These are phyloP conservation scores for Struthidea cinerea DNA, from an alignment of 2,113 vertebrate species.

Conservation along the genomic window DNA sequence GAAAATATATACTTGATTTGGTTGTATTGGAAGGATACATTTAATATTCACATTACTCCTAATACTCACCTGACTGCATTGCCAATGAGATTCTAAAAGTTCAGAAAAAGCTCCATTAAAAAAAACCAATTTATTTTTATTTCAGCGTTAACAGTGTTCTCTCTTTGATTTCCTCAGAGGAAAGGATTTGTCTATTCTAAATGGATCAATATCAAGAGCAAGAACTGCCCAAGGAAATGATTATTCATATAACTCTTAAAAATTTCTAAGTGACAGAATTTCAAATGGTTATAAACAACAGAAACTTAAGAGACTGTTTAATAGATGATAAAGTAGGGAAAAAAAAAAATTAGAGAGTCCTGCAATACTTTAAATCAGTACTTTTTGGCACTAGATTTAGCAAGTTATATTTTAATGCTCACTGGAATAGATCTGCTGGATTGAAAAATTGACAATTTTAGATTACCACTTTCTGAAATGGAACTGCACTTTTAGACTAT, in stretches of 20 bases:
- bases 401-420: background rate
- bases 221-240: background rate
- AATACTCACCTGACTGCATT: background rate
- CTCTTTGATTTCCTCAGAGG: background rate
- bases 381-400: background rate
- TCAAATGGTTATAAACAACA: background rate
- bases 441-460: constrained; percentile 19
- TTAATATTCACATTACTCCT: background rate
- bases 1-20: background rate
- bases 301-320: background rate
- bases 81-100: background rate
- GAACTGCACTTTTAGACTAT: background rate
- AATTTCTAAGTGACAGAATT: background rate
- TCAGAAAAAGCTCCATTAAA: background rate
- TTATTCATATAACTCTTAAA: background rate
- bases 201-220: background rate
- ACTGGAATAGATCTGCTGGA: background rate
- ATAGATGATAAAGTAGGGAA: background rate
- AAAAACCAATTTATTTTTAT: background rate
- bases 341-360: background rate
- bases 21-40: background rate
- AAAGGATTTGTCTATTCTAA: background rate
- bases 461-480: background rate
- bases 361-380: background rate
- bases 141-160: background rate